These are phyloP conservation scores for Carabus problematicus DNA, from an alignment of 2,888 invertebrate species.

Conservation along the genomic window DNA sequence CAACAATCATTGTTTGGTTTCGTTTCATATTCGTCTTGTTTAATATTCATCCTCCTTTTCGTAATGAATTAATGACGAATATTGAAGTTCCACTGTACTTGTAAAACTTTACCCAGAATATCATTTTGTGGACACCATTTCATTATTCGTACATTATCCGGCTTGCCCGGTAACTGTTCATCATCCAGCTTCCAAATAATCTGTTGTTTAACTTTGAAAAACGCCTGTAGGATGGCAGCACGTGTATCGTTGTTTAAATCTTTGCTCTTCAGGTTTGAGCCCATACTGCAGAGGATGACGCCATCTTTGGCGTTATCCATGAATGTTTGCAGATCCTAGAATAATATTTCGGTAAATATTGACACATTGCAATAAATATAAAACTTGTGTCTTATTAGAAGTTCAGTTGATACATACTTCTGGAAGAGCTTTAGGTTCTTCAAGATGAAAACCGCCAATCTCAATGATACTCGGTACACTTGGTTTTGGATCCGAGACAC, in stretches of 20 bases:
- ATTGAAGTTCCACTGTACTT: too few relatives aligned
- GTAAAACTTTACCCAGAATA: neutral
- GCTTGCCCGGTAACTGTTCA: neutral
- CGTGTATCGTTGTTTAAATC: neutral
- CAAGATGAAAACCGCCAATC: slow-evolving; percentile 23
- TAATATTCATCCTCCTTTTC: too few relatives aligned
- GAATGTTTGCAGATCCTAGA: slow-evolving; percentile 15
- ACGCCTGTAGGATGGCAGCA: neutral
- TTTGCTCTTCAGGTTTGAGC: slow-evolving; percentile 18
- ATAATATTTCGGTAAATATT: neutral
- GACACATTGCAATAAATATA: neutral
- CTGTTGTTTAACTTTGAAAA: neutral
- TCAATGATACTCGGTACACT: slow-evolving; percentile 36
- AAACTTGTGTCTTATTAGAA: neutral
- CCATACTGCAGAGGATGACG: slow-evolving; percentile 21
- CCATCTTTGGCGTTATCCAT: slow-evolving; percentile 23
- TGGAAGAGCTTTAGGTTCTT: slow-evolving; percentile 13
- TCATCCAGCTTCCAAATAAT: neutral
- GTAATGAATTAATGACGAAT: too few relatives aligned
- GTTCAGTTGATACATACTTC: neutral
- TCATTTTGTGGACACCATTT: slow-evolving; percentile 7
- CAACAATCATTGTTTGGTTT: too few relatives aligned
- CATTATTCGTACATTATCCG: neutral
- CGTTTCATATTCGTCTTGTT: too few relatives aligned
- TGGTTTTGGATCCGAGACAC: slow-evolving; percentile 24